Evolutionary conservation across 2,113 vertebrate genomes (phyloP).

Genomic region (Lethenteron camtschaticum): DNA sequence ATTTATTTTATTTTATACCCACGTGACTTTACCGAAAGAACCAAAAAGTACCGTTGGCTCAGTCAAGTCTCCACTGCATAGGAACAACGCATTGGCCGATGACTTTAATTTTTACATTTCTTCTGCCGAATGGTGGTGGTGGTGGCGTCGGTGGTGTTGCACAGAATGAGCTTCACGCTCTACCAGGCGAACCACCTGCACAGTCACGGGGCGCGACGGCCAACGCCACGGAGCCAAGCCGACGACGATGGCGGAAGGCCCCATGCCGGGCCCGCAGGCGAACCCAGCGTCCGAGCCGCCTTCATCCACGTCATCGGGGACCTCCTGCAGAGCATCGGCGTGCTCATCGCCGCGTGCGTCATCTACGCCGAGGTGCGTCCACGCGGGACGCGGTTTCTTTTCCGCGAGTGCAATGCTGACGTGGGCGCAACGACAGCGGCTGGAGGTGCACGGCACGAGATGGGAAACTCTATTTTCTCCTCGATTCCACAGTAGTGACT

Average conservation of each 20-base stretch:
- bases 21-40: no score
- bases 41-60: no score
- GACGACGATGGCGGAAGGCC: slow-evolving; percentile 8
- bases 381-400: neutral
- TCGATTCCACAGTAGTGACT: no score
- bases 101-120: no score
- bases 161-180: slow-evolving; percentile 84
- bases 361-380: slow-evolving; percentile 75
- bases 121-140: slow-evolving; percentile 1
- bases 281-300: slow-evolving; percentile 69
- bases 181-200: slow-evolving; percentile 45
- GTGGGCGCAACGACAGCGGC: no score
- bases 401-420: no score
- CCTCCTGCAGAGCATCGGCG: slow-evolving; percentile 72
- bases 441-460: no score
- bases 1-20: no score
- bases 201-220: slow-evolving; percentile 24
- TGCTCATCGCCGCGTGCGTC: slow-evolving; percentile 59
- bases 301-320: slow-evolving; percentile 87
- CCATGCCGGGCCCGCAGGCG: slow-evolving; percentile 22
- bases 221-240: slow-evolving; percentile 20
- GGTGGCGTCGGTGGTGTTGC: no score
- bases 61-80: no score
- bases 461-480: no score
- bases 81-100: no score